Conservation (phyloP, 2,888 invertebrate genomes). For the Chymomyza amoena region DNA sequence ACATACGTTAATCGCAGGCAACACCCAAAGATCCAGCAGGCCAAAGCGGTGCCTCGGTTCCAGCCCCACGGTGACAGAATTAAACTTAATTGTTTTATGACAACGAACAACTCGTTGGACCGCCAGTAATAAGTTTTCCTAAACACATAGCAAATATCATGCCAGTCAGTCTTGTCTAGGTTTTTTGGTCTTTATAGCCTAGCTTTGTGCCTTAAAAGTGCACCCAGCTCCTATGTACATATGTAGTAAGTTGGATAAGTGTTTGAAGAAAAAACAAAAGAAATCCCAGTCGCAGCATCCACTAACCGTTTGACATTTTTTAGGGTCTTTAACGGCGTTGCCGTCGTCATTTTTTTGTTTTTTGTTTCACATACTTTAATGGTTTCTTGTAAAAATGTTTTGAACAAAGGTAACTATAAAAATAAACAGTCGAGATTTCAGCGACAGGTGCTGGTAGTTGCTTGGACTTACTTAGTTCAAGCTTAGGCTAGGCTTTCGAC, state of each 20-base stretch:
- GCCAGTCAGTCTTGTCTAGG: background rate
- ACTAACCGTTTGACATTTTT: conserved; percentile 65
- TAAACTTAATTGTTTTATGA: conserved; percentile 75
- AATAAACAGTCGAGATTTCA: background rate
- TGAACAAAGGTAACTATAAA: background rate
- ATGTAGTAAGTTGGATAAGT: background rate
- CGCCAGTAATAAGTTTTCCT: conserved; percentile 17
- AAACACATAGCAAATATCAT: background rate
- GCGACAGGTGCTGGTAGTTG: background rate
- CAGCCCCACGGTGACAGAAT: conserved; percentile 66
- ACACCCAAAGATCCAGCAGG: background rate
- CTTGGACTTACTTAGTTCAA: too few species aligned
- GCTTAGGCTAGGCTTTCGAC: conserved; percentile 18
- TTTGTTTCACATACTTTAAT: conserved; percentile 53
- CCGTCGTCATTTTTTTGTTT: conserved; percentile 25
- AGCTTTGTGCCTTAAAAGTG: conserved; percentile 12
- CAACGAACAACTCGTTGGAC: conserved; percentile 41
- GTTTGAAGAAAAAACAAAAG: conserved; percentile 2
- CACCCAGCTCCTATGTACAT: background rate
- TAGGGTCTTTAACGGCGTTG: conserved; percentile 69
- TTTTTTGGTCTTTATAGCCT: conserved; percentile 51
- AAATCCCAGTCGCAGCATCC: conserved; percentile 45
- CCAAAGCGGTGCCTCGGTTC: background rate
- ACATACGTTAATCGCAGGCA: conserved; percentile 66
- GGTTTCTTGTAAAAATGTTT: conserved; percentile 62